Base-by-base conservation (phyloP, 2,888 invertebrate species). In the Heliconius ismenius region DNA sequence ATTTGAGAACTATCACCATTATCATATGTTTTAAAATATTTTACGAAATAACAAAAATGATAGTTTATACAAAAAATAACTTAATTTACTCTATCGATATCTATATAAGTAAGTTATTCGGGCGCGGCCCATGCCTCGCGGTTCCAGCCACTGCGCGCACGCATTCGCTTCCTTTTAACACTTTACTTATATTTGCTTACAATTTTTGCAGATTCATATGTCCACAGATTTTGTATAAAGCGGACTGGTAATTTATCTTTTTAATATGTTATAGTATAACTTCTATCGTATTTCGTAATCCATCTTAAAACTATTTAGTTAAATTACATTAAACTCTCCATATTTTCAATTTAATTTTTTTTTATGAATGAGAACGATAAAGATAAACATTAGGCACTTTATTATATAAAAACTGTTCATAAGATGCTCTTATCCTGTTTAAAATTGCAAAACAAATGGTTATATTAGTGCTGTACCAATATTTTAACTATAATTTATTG, bases 141-240 rank as follows among this genome's bases (percentile, higher is more conserved):
- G 73, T 73, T 73, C 62, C 62, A 80, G 74, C 81, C 76, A 80
- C 62, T 82, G 82, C 83, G 83, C 84, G 83, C 84, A 83, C 84
- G 82, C 83, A 81, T 80, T 75, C 78, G 78, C 79, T 79, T 77
- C 58, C 77, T 77, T 80, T 81, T 79, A 75, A 67, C 58, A 72
- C 76, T 76, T 60, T 72, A 68, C 75, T 73, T 81, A 78, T 81
- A 82, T 82, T 83, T 83, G 82, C 83, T 79, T 82, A 79, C 74
- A 75, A 80, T 81, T 79, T 79, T 76, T 75, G 73, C 76, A 58
- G 49, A 64, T 72, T 70, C 60, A 11, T 73, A 10, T 39, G 39
- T 10, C 39, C 36, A 39, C 21, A 39, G 3, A 10, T 62, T 39
- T 21, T 18, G 13, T 18, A 10, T 3, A 21, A 13, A 28, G 1